Evolutionary conservation across 2,888 invertebrate genomes (phyloP).

Genomic region (Bombyx huttoni): DNA sequence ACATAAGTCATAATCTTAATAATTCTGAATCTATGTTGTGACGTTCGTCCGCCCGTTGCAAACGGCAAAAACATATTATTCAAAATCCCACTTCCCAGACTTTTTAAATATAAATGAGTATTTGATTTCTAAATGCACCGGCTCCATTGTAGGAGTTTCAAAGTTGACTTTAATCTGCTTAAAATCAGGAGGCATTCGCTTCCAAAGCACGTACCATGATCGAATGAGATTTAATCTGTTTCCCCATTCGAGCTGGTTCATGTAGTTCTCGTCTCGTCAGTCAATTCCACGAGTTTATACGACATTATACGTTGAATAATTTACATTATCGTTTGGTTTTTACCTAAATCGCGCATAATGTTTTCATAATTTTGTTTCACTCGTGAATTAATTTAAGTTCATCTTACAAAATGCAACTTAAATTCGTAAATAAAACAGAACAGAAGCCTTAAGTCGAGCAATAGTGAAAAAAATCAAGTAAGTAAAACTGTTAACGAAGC

Average conservation of each 20-base stretch:
- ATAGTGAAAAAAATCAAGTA: no score
- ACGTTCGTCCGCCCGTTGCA: conserved; percentile 22
- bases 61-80: conserved; percentile 30
- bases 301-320: conserved; percentile 53
- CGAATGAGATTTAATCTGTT: conserved; percentile 63
- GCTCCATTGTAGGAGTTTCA: conserved; percentile 34
- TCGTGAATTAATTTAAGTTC: no score
- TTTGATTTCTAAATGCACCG: conserved; percentile 26
- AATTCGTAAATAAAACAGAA: no score
- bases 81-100: conserved; percentile 24
- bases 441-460: no score
- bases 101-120: conserved; percentile 37
- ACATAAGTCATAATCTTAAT: conserved; percentile 57
- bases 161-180: conserved; percentile 55
- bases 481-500: no score
- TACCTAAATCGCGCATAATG: not conserved
- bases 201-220: conserved; percentile 54
- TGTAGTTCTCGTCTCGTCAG: conserved; percentile 33
- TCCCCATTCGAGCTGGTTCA: conserved; percentile 28
- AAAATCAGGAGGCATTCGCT: conserved; percentile 53
- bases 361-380: not conserved
- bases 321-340: conserved; percentile 35
- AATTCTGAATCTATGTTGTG: conserved; percentile 32
- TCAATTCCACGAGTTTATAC: conserved; percentile 19
- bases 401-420: no score